A percentile compares a stretch with the other conserved stretches of the same genome.
Evolutionary conservation across 2,888 invertebrate species (phyloP).

Genomic region (Scelioninae gen. 1): DNA sequence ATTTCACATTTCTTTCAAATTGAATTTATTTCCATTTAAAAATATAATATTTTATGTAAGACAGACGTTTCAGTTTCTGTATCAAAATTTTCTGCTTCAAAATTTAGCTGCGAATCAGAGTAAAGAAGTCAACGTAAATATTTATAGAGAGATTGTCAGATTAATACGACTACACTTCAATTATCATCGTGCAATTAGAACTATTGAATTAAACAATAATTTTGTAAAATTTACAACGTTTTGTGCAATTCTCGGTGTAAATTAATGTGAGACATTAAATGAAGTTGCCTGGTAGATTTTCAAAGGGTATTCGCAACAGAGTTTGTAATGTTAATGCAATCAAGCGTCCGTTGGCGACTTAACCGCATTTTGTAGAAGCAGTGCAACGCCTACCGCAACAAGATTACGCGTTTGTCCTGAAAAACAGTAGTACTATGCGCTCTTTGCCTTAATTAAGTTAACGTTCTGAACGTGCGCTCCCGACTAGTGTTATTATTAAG

Average conservation of each 20-base stretch:
- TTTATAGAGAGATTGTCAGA: too few species aligned
- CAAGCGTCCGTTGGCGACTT: constrained; percentile 62
- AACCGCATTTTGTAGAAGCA: constrained; percentile 65
- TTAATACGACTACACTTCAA: too few species aligned
- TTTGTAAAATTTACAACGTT: constrained; percentile 30
- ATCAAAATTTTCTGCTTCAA: too few species aligned
- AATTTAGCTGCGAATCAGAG: too few species aligned
- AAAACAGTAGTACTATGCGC: constrained; percentile 49
- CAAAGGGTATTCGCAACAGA: constrained; percentile 56
- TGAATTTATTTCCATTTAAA: too few species aligned
- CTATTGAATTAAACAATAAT: too few species aligned
- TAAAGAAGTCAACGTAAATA: too few species aligned
- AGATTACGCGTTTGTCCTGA: constrained; percentile 64
- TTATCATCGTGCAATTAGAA: too few species aligned
- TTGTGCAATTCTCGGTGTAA: constrained; percentile 13
- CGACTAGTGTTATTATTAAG: constrained; percentile 37
- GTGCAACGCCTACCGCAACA: constrained; percentile 64
- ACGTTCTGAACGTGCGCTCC: constrained; percentile 38
- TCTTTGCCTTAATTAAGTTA: constrained; percentile 53
- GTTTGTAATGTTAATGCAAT: constrained; percentile 68
- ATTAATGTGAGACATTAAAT: constrained; percentile 57
- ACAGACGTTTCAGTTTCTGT: too few species aligned
- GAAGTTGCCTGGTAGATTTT: constrained; percentile 56
- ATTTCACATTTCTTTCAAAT: too few species aligned
- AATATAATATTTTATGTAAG: too few species aligned